Evolutionary conservation across 2,113 vertebrate species (phyloP).

Genomic region (Odontophorus gujanensis): DNA sequence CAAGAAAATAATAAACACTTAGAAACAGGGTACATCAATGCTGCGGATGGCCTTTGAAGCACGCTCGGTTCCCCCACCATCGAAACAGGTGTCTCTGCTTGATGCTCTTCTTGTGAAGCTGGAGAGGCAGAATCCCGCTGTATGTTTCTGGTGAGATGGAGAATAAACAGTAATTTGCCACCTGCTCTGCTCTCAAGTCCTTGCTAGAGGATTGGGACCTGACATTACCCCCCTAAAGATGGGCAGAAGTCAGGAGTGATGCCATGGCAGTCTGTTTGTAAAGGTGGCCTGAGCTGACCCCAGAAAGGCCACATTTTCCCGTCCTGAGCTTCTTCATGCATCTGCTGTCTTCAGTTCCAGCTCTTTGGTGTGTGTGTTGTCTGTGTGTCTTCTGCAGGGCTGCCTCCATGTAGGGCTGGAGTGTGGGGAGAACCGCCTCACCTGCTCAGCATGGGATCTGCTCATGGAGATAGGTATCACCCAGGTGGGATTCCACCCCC

Average conservation of each 20-base stretch:
- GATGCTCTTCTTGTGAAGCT: not conserved
- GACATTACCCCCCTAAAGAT: not conserved
- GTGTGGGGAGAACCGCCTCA: not conserved
- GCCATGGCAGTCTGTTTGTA: not conserved
- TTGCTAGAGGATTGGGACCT: not conserved
- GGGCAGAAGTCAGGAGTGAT: not conserved
- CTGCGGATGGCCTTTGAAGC: not conserved
- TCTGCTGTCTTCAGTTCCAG: not conserved
- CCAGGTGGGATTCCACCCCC: not conserved
- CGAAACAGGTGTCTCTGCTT: slow-evolving; percentile 2
- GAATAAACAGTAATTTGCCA: slow-evolving; percentile 25
- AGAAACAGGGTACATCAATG: not conserved
- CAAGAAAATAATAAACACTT: not conserved
- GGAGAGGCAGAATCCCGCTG: not conserved
- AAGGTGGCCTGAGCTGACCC: not conserved
- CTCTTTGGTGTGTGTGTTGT: not conserved
- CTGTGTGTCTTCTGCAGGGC: not conserved
- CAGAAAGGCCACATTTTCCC: not conserved
- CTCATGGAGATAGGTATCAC: no score
- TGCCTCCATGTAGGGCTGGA: not conserved
- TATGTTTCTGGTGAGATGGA: not conserved
- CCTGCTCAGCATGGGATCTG: not conserved
- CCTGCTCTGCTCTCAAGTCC: not conserved
- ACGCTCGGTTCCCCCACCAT: accelerated
- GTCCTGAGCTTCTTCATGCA: not conserved